These are phyloP conservation scores for Trichonephila clavata DNA, from an alignment of 1,140 invertebrate species.

Conservation along the genomic window DNA sequence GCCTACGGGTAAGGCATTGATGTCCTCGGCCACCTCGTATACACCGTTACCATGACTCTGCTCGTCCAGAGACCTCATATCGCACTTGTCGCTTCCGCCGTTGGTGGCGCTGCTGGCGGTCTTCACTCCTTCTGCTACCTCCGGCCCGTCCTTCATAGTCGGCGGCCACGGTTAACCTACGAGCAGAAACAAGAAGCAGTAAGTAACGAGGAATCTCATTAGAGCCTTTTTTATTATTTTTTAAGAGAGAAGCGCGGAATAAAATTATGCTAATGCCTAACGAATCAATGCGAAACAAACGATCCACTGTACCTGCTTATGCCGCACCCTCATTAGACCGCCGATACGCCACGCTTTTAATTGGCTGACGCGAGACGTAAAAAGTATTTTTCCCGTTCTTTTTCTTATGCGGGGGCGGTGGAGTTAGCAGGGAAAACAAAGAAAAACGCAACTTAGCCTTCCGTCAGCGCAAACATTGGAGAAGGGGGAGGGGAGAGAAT, in stretches of 20 bases:
- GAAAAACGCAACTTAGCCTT: conserved; percentile 64
- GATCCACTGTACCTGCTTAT: conserved; percentile 74
- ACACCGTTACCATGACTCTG: conserved; percentile 59
- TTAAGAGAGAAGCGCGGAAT: conserved; percentile 64
- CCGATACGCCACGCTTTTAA: conserved; percentile 71
- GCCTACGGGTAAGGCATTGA: conserved; percentile 49
- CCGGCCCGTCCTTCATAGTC: conserved; percentile 75
- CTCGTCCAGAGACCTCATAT: conserved; percentile 61
- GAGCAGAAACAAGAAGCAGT: conserved; percentile 59
- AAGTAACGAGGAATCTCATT: conserved; percentile 75
- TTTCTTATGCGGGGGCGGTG: conserved; percentile 41
- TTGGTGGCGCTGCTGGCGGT: conserved; percentile 74
- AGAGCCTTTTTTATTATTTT: conserved; percentile 70
- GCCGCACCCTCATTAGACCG: conserved; percentile 74
- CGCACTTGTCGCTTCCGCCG: conserved; percentile 50
- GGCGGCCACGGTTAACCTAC: conserved; percentile 74
- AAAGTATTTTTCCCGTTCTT: conserved; percentile 39
- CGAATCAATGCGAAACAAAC: conserved; percentile 77
- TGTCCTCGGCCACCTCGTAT: conserved; percentile 39
- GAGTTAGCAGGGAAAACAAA: conserved; percentile 38
- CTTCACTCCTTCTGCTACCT: conserved; percentile 71
- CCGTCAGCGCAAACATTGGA: conserved; percentile 59
- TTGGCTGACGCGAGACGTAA: conserved; percentile 69
- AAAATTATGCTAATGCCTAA: conserved; percentile 76
- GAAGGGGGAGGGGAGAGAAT: conserved; percentile 17